Evolutionary conservation across 2,888 invertebrate genomes (phyloP).

Genomic region (Drosophila limbata): DNA sequence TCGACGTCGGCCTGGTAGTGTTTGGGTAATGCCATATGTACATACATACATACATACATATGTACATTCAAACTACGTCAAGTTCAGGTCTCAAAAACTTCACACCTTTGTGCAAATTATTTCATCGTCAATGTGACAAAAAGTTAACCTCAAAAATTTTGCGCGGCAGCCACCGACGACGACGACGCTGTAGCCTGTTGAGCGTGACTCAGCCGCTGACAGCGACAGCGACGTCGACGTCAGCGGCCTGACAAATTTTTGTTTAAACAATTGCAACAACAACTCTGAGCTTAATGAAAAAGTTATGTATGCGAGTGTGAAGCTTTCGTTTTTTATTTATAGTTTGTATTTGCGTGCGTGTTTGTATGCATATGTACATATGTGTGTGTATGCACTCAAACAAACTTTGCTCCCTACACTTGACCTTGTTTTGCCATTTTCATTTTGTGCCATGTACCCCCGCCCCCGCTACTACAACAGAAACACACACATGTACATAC

Average conservation of each 20-base stretch:
- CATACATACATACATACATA: too few species aligned
- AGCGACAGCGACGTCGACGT: slow-evolving; percentile 1
- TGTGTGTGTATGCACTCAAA: slow-evolving; percentile 65
- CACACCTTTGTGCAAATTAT: slow-evolving; percentile 76
- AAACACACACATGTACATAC: slow-evolving; percentile 10
- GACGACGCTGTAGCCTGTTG: slow-evolving; percentile 56
- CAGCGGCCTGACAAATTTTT: slow-evolving; percentile 43
- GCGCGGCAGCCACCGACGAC: slow-evolving; percentile 10
- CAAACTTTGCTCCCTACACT: slow-evolving; percentile 81
- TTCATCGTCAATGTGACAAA: slow-evolving; percentile 70
- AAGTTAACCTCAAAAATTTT: slow-evolving; percentile 72
- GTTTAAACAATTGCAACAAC: slow-evolving; percentile 60
- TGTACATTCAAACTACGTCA: slow-evolving; percentile 42
- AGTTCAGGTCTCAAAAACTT: slow-evolving; percentile 69
- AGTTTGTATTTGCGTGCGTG: slow-evolving; percentile 17
- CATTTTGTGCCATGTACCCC: slow-evolving; percentile 64
- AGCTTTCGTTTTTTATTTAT: slow-evolving; percentile 55
- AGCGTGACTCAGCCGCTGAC: slow-evolving; percentile 64
- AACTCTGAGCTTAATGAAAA: slow-evolving; percentile 59
- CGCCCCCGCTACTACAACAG: slow-evolving; percentile 3
- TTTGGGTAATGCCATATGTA: too few species aligned
- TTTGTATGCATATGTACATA: slow-evolving; percentile 3
- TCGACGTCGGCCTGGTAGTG: slow-evolving; percentile 34
- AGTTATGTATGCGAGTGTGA: slow-evolving; percentile 57
- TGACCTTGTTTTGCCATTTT: slow-evolving; percentile 80